Base-by-base conservation (phyloP, 2,797 vertebrate genomes). In the Anableps anableps region DNA sequence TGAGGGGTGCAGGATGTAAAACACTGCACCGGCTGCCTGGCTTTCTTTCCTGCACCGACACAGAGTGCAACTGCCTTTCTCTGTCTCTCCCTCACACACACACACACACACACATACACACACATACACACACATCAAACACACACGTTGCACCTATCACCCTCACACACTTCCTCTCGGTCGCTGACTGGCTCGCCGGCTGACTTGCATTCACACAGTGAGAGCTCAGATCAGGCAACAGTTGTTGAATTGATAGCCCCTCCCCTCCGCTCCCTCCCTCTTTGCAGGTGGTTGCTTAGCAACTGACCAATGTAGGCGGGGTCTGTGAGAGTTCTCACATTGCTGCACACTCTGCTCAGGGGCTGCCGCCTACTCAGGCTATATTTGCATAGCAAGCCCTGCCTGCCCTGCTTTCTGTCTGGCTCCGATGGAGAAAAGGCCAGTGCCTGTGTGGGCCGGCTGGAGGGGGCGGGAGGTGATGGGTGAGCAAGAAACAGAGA, bases 151-250 rank as follows among this genome's bases (percentile, higher is more conserved):
- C 78, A 82, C 53, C 83, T 81, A 87, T 81, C 89, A 85, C 81
- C 45, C 86, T 77, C 76, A 79, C 80, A 85, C 86, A 74, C 91
- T 82, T 60, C 83, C 72, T 58, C 87, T 86, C 78, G 68, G 79
- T 83, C 31, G 19, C 85, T 88, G 75, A 50, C 89, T 86, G 83
- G 79, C 75, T 87, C 80, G 58, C 92, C 88, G 86, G 90, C 85
- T 89, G 85, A 86, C 93, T 92, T n/a, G 66, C 86, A 82, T 90
- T 89, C 93, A 90, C 89, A 92, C 90, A 88, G 72, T 80, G 74
- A 86, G 87, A 83, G 88, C 89, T 84, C 86, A 76, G 91, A 91
- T 92, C 92, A 88, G 94, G 93, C 94, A 95, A 95, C 94, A 95
- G 92, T 95, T 94, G 93, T 93, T 93, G 93, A 89, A 92, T 91